These are phyloP conservation scores for Urocynchramus pylzowi DNA, from an alignment of 2,113 vertebrate species.

Conservation along the genomic window DNA sequence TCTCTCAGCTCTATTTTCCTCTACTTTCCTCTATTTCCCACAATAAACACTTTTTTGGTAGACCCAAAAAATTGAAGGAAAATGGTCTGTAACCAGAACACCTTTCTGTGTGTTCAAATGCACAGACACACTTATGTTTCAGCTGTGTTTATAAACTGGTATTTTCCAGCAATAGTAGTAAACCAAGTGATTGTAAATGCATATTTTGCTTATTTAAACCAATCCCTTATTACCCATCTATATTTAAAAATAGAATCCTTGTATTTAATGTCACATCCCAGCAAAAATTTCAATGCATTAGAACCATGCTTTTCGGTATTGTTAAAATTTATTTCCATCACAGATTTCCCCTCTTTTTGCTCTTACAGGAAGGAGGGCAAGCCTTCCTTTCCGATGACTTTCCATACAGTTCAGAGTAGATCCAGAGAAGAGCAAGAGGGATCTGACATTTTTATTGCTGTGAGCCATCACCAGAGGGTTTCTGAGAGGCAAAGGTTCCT, in stretches of 20 bases:
- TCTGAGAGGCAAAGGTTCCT: not conserved
- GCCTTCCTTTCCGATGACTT: not conserved
- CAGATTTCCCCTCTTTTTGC: not conserved
- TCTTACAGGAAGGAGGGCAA: not conserved
- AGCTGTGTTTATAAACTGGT: not conserved
- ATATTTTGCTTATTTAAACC: not conserved
- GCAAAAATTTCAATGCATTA: fast-evolving
- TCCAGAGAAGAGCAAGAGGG: not conserved
- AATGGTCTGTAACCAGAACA: not conserved
- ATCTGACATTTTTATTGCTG: not conserved
- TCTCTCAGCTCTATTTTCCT: not conserved
- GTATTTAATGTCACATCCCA: not conserved
- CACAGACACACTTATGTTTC: not conserved
- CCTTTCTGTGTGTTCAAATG: not conserved
- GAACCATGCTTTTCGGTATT: not conserved
- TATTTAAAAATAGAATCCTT: not conserved
- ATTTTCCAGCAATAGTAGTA: not conserved
- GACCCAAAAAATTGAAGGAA: not conserved
- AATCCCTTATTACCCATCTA: not conserved
- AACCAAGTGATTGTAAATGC: not conserved
- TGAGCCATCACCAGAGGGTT: not conserved
- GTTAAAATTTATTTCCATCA: not conserved
- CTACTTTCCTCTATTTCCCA: not conserved
- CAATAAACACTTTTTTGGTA: not conserved
- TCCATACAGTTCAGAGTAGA: not conserved